Percentiles rank a stretch among this genome's conserved stretches.
These are phyloP conservation scores for Epinephelus awoara DNA, from an alignment of 2,797 vertebrate genomes.

Conservation along the genomic window DNA sequence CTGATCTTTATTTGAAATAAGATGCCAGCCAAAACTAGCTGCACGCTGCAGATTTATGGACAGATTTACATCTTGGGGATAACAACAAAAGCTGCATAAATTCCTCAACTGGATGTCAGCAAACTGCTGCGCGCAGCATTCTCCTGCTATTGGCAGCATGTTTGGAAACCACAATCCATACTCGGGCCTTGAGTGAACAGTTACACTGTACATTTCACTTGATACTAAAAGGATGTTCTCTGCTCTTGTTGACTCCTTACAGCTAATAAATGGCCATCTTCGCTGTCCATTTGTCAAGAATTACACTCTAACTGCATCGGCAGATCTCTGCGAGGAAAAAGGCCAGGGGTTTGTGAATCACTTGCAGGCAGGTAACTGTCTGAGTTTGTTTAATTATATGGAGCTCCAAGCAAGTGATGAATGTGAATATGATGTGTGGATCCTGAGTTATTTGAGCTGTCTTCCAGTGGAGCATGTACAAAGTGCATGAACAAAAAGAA, in stretches of 20 bases:
- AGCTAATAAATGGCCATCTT: constrained; percentile 21
- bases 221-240: not conserved
- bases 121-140: constrained; percentile 58
- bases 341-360: constrained; percentile 16
- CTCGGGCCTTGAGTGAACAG: constrained; percentile 24
- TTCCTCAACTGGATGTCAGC: constrained; percentile 60
- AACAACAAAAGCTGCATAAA: constrained; percentile 73
- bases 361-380: constrained; percentile 37
- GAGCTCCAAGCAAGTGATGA: constrained; percentile 32
- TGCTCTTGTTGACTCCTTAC: not conserved
- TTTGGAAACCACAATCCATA: constrained; percentile 47
- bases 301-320: constrained; percentile 1
- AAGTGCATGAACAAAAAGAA: constrained; percentile 82
- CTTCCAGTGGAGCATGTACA: constrained; percentile 82
- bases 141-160: constrained; percentile 52
- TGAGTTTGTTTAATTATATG: constrained; percentile 23
- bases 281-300: constrained; percentile 34
- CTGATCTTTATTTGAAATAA: constrained; percentile 66
- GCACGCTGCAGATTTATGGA: constrained; percentile 68
- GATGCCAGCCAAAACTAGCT: constrained; percentile 54
- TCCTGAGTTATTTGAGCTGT: constrained; percentile 62
- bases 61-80: constrained; percentile 70
- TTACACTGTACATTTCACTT: constrained; percentile 23
- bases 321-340: constrained; percentile 18
- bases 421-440: constrained; percentile 50